phyloP scores from a whole-genome alignment of 2,888 invertebrate genomes.

The Andricus quercusramuli region DNA sequence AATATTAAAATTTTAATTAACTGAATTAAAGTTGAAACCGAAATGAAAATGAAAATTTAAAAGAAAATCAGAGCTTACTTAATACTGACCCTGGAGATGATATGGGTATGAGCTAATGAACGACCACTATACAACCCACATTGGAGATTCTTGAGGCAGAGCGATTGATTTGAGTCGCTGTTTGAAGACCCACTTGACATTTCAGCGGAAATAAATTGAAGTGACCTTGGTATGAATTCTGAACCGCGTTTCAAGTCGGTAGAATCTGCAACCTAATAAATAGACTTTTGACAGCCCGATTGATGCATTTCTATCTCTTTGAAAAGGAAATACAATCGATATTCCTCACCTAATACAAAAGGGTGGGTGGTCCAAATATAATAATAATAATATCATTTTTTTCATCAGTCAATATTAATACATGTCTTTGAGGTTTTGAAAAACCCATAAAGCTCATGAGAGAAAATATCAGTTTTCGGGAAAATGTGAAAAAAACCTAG shows the following conservation, averaged over 20 bases:
- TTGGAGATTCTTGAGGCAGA: slow-evolving; percentile 12
- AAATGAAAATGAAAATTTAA: neutral
- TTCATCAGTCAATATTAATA: too few relatives aligned
- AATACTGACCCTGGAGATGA: slow-evolving; percentile 9
- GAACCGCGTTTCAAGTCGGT: slow-evolving; percentile 31
- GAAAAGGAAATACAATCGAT: neutral
- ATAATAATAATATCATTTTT: too few relatives aligned
- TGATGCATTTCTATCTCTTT: neutral
- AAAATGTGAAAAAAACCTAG: too few relatives aligned
- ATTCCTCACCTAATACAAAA: neutral
- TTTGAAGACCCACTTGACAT: slow-evolving; percentile 27
- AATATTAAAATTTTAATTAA: neutral
- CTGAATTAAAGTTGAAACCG: neutral
- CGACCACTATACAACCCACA: neutral
- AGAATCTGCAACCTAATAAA: slow-evolving; percentile 2
- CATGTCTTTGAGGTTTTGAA: too few relatives aligned
- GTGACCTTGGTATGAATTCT: slow-evolving; percentile 34
- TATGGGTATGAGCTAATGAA: neutral
- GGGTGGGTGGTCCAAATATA: too few relatives aligned
- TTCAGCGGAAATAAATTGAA: slow-evolving; percentile 34
- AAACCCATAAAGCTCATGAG: too few relatives aligned
- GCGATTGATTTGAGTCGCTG: slow-evolving; percentile 29
- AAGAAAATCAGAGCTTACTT: neutral
- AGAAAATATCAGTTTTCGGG: too few relatives aligned
- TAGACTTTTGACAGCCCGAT: slow-evolving; percentile 5